phyloP scores from a whole-genome alignment of 2,888 invertebrate genomes.

The Taphrorychus bicolor region DNA sequence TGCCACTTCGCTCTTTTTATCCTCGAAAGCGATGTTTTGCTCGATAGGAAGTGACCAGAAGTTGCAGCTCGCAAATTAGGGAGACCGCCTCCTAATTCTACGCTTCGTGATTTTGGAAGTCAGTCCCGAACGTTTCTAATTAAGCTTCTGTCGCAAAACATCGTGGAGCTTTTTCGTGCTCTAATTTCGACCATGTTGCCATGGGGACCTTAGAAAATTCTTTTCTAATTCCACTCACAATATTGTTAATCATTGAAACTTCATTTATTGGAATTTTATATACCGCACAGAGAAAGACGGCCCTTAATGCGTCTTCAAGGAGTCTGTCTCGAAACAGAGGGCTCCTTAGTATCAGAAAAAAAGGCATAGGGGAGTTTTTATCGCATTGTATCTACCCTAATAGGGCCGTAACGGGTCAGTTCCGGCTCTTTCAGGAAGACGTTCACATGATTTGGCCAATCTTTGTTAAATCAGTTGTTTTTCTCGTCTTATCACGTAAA shows the following conservation, averaged over 20 bases:
- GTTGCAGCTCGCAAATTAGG: slow-evolving; percentile 5
- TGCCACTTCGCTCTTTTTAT: not conserved
- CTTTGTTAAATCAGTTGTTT: slow-evolving; percentile 48
- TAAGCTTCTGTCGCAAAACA: slow-evolving; percentile 62
- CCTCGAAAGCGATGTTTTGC: not conserved
- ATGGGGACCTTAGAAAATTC: slow-evolving; percentile 46
- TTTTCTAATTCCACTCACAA: not conserved
- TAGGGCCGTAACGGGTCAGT: slow-evolving; percentile 56
- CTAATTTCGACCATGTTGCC: slow-evolving; percentile 59
- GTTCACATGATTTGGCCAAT: slow-evolving; percentile 57
- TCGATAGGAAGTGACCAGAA: not conserved
- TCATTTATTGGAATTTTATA: not conserved
- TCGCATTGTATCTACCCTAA: slow-evolving; percentile 56
- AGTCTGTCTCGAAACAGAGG: slow-evolving; percentile 19
- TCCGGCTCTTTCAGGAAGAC: slow-evolving; percentile 54
- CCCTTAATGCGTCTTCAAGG: slow-evolving; percentile 17
- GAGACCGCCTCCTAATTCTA: slow-evolving; percentile 53
- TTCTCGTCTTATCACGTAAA: slow-evolving; percentile 23
- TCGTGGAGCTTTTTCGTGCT: slow-evolving; percentile 60
- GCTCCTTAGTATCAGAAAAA: slow-evolving; percentile 36
- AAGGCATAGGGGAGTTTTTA: slow-evolving; percentile 52
- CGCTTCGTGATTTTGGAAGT: slow-evolving; percentile 57
- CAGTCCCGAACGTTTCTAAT: slow-evolving; percentile 61
- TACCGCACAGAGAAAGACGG: not conserved
- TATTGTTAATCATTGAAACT: not conserved